phyloP scores from a whole-genome alignment of 2,888 invertebrate genomes.

The Plebejus melissa region DNA sequence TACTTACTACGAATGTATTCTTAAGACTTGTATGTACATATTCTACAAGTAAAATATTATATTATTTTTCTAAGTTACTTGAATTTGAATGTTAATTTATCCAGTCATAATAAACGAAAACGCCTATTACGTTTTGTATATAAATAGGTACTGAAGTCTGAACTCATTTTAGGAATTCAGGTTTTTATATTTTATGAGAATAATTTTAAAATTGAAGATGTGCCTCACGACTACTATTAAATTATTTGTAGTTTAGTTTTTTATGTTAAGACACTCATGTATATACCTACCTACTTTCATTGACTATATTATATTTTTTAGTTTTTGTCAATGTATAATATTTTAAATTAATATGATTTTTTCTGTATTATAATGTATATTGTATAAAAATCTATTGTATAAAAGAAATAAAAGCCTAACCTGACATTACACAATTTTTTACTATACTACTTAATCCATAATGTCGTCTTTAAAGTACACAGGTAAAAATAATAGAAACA shows the following conservation, averaged over 20 bases:
- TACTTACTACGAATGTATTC: background rate
- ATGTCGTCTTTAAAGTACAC: background rate
- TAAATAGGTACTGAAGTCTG: background rate
- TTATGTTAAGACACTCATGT: background rate
- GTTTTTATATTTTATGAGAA: background rate
- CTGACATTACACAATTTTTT: background rate
- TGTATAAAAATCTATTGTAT: conserved; percentile 36
- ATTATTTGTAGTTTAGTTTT: conserved; percentile 1
- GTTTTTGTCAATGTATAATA: background rate
- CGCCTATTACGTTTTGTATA: background rate
- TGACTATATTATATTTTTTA: background rate
- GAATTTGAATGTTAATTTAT: background rate
- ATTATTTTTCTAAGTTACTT: background rate
- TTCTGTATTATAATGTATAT: conserved; percentile 48
- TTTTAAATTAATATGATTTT: background rate
- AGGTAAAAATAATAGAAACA: conserved; percentile 50
- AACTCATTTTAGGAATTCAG: background rate
- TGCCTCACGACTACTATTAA: conserved; percentile 5
- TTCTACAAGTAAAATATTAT: too few species aligned
- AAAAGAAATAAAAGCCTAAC: background rate
- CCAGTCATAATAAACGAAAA: too few species aligned
- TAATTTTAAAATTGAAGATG: background rate
- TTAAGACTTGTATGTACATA: background rate
- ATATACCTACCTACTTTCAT: background rate
- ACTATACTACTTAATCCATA: background rate